phyloP scores from a whole-genome alignment of 2,888 invertebrate genomes.

The Erebia palarica region DNA sequence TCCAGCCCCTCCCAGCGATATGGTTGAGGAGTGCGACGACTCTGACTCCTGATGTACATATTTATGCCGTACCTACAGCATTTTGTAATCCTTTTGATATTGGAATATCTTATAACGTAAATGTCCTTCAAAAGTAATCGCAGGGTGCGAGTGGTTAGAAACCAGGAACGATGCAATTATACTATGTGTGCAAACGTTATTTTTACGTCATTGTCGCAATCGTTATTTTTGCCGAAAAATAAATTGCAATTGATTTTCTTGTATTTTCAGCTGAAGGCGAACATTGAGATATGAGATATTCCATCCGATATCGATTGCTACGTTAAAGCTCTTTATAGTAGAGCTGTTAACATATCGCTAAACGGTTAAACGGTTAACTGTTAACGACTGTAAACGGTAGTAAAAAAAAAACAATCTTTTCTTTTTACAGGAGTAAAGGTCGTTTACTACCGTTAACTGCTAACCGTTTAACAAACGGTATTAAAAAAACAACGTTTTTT shows the following conservation, averaged over 20 bases:
- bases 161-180: not conserved
- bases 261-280: not conserved
- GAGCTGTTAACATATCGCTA: no score
- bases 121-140: not conserved
- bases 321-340: not conserved
- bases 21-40: conserved; percentile 68
- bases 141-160: not conserved
- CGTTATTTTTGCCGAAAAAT: not conserved
- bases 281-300: not conserved
- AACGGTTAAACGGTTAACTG: no score
- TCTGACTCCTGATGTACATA: conserved; percentile 32
- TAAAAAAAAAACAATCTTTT: no score
- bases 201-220: not conserved
- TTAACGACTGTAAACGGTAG: no score
- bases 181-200: not conserved
- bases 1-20: conserved; percentile 70
- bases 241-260: no score
- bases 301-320: not conserved
- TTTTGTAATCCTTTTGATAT: conserved; percentile 17
- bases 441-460: no score
- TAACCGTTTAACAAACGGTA: no score
- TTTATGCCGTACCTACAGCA: not conserved
- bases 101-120: not conserved
- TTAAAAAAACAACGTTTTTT: no score
- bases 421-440: no score